Evolutionary conservation across 2,888 invertebrate species (phyloP).

Genomic region (Apodemia hepburni): DNA sequence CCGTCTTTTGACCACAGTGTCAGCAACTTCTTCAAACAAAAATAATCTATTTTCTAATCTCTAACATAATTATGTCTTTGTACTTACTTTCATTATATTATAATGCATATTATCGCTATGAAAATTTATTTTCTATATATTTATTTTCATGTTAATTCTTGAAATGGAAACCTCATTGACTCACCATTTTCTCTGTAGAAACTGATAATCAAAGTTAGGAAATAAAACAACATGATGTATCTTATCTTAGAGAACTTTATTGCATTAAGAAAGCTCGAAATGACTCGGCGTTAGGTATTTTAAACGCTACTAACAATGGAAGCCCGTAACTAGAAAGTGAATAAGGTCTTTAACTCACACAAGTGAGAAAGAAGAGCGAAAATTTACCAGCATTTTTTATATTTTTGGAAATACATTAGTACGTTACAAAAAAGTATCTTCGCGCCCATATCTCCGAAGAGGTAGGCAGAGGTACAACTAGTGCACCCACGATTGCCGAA

Average conservation of each 20-base stretch:
- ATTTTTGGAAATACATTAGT: no score
- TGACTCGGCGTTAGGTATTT: slow-evolving; percentile 64
- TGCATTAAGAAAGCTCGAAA: slow-evolving; percentile 39
- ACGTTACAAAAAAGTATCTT: no score
- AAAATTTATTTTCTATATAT: no score
- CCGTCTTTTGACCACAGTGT: no score
- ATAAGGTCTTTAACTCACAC: neutral
- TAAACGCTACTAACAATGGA: slow-evolving; percentile 63
- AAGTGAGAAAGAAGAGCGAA: neutral
- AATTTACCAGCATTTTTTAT: neutral
- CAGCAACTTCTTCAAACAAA: no score
- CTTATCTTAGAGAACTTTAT: slow-evolving; percentile 25
- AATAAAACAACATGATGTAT: slow-evolving; percentile 7
- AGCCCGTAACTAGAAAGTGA: slow-evolving; percentile 64
- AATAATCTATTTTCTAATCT: no score
- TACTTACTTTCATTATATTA: no score
- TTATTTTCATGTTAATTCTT: neutral
- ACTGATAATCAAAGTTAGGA: slow-evolving; percentile 12
- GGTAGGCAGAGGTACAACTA: no score
- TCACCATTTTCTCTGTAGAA: neutral
- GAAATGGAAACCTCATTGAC: neutral
- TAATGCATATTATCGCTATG: no score
- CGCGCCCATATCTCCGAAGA: no score
- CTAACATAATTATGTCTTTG: no score
- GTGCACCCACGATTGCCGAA: no score